Evolutionary conservation across 2,113 vertebrate genomes (phyloP).

Genomic region (Scytalopus superciliaris): DNA sequence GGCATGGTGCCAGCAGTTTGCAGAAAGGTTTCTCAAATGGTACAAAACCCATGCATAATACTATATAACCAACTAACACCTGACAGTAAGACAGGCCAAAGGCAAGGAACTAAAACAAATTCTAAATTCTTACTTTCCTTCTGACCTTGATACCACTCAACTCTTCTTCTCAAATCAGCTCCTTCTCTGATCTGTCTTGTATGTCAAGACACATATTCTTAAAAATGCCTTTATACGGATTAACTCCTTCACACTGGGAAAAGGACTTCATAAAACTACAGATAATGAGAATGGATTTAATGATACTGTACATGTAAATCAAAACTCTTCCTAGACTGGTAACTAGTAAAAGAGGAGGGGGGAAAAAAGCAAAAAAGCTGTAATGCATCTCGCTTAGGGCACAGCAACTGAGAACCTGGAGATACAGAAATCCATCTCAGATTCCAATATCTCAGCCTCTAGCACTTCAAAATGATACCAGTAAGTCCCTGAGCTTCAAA

Average conservation of each 20-base stretch:
- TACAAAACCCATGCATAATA: fast-evolving
- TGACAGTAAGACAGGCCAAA: background rate
- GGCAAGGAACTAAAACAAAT: background rate
- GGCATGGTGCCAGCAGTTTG: background rate
- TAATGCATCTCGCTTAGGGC: fast-evolving
- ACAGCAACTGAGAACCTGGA: background rate
- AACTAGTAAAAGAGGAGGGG: too few species aligned
- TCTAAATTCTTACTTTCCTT: background rate
- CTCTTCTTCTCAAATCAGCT: background rate
- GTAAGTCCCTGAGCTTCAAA: background rate
- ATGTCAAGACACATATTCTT: background rate
- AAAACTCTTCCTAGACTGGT: background rate
- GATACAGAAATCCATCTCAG: background rate
- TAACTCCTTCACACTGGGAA: background rate
- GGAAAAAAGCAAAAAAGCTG: background rate
- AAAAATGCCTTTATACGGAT: background rate
- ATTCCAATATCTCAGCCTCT: background rate
- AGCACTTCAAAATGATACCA: background rate
- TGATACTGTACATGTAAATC: background rate
- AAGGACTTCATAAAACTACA: background rate
- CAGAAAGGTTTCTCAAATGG: background rate
- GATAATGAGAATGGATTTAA: background rate
- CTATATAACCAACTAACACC: background rate
- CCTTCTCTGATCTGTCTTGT: background rate
- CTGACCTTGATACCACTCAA: background rate